phyloP scores from a whole-genome alignment of 1,140 invertebrate genomes.

The Aphelenchoides avenae region DNA sequence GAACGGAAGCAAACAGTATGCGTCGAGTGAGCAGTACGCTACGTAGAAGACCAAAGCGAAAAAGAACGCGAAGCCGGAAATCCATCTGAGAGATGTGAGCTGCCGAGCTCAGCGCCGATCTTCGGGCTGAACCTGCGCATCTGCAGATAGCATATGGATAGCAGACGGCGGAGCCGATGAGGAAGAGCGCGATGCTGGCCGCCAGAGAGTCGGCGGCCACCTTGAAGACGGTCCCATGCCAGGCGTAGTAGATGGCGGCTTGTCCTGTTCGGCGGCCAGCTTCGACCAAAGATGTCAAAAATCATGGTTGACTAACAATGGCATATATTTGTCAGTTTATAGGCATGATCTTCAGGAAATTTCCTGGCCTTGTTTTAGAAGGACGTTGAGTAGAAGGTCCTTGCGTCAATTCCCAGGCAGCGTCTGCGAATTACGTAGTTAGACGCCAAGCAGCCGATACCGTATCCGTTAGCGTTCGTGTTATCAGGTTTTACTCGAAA shows the following conservation, averaged over 20 bases:
- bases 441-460: too few relatives aligned
- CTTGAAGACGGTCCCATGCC: conserved; percentile 39
- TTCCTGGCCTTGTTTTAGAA: neutral
- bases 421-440: too few relatives aligned
- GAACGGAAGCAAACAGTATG: conserved; percentile 55
- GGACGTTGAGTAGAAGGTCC: neutral
- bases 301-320: neutral
- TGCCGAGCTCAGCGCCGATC: conserved; percentile 88
- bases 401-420: too few relatives aligned
- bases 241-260: conserved; percentile 60
- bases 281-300: conserved; percentile 94
- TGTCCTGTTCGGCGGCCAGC: conserved; percentile 91
- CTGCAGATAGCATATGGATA: conserved; percentile 16
- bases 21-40: conserved; percentile 39
- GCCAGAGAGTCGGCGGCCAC: conserved; percentile 59
- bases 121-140: conserved; percentile 40
- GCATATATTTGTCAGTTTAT: conserved; percentile 7
- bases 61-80: conserved; percentile 75
- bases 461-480: too few relatives aligned
- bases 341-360: neutral
- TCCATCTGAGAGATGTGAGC: conserved; percentile 71
- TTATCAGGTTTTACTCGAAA: too few relatives aligned
- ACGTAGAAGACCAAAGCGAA: conserved; percentile 67
- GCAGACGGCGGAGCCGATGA: conserved; percentile 57
- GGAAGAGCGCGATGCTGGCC: conserved; percentile 65